phyloP scores from a whole-genome alignment of 2,113 vertebrate genomes.

The Chaetorhynchus papuensis region DNA sequence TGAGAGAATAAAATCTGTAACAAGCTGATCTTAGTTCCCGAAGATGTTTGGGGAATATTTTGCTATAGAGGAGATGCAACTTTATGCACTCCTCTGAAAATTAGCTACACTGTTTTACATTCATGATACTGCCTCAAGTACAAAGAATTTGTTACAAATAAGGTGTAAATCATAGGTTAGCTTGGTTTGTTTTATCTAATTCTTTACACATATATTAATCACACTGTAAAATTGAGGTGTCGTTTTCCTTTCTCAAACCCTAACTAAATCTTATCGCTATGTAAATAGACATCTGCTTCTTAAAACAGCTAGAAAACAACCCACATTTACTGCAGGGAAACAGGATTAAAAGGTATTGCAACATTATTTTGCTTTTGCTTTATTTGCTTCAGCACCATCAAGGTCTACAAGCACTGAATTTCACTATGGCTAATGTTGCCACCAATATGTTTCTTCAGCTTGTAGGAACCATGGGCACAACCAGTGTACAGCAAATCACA shows the following conservation, averaged over 20 bases:
- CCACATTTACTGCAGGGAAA: constrained; percentile 54
- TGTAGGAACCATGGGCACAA: background rate
- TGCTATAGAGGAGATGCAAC: constrained; percentile 1
- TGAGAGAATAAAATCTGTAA: background rate
- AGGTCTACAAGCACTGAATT: constrained; percentile 9
- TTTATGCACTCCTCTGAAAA: constrained; percentile 41
- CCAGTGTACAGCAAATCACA: background rate
- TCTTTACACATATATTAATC: constrained; percentile 59
- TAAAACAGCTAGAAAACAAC: constrained; percentile 55
- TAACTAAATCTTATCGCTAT: constrained; percentile 69
- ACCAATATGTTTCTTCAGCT: background rate
- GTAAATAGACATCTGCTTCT: constrained; percentile 72
- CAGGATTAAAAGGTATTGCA: constrained; percentile 40
- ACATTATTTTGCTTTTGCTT: constrained; percentile 55
- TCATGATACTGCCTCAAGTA: constrained; percentile 35
- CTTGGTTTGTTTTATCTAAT: constrained; percentile 62
- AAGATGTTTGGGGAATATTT: constrained; percentile 43
- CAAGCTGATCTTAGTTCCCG: background rate
- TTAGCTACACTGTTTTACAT: constrained; percentile 28
- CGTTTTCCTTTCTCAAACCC: constrained; percentile 61
- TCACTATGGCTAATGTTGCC: background rate
- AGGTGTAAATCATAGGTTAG: constrained; percentile 61
- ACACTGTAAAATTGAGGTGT: constrained; percentile 52
- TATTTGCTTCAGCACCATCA: constrained; percentile 27
- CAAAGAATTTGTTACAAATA: constrained; percentile 30